These are phyloP conservation scores for Morpho deidamia DNA, from an alignment of 2,888 invertebrate genomes.

Conservation along the genomic window DNA sequence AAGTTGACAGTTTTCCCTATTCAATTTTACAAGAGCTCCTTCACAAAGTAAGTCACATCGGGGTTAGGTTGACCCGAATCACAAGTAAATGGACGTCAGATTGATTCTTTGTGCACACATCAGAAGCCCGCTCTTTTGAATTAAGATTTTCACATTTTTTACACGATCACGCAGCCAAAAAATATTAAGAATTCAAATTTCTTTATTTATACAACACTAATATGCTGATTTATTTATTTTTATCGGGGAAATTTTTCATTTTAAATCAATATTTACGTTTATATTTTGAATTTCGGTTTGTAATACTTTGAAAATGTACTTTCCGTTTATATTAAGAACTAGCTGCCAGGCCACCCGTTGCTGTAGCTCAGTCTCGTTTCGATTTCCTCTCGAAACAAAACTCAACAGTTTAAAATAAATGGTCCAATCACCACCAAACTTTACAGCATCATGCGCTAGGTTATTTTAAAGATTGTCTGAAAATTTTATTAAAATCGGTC, in stretches of 20 bases:
- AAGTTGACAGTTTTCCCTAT: neutral
- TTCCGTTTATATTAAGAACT: neutral
- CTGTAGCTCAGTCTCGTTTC: too few relatives aligned
- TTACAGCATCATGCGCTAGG: too few relatives aligned
- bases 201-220: neutral
- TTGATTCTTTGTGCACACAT: conserved; percentile 16
- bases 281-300: too few relatives aligned
- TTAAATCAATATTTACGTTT: neutral
- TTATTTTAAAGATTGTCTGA: too few relatives aligned
- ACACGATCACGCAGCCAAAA: neutral
- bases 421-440: too few relatives aligned
- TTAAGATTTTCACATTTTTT: conserved; percentile 5
- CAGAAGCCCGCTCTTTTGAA: conserved; percentile 12
- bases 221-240: neutral
- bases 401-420: too few relatives aligned
- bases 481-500: too few relatives aligned
- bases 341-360: too few relatives aligned
- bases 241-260: neutral
- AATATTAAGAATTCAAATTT: neutral
- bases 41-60: conserved; percentile 11
- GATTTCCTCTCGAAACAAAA: too few relatives aligned
- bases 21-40: neutral
- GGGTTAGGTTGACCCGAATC: conserved; percentile 19
- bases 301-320: neutral
- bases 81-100: conserved; percentile 13